Evolutionary conservation across 2,888 invertebrate genomes (phyloP), one percentile per base, ranked within the genome.

Genomic region (Limnephilus marmoratus): DNA sequence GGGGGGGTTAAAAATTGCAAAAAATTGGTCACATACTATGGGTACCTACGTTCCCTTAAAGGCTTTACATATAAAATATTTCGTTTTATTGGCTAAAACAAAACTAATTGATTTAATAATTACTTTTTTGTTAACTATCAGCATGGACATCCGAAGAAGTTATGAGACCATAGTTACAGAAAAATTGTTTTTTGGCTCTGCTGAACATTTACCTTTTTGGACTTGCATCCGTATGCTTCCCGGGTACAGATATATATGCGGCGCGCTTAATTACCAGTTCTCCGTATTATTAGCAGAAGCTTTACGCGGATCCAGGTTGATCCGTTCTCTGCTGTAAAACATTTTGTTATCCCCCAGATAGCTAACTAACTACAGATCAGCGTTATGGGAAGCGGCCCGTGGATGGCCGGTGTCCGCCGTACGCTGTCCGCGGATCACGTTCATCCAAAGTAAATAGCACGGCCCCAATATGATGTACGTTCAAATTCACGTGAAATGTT

Each of bases 401-500:
- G 82, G 13, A 29, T 68, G 68, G 4, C 68, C 24, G 68, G 68
- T 68, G n/a, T 18, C n/a, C 24, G 68, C 24, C 7, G n/a, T 1
- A 9, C n/a, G n/a, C 68, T 18, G n/a, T 18, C 49, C 29, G 83
- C 18, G 45, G 85, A 45, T 45, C 85, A 85, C 85, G 85, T 86
- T 86, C 85, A n/a, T 85, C 41, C 49, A 86, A 45, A 86, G 29
- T 49, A 86, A 86, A 86, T 41, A 86, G 7, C 29, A 29, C n/a
- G 29, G 41, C n/a, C 29, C 41, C 13, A 29, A 49, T 86, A 9
- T 86, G 45, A 86, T 41, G 18, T 45, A 15, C 85, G 41, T 83
- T 83, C 85, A 86, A 45, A 45, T 86, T 86, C 85, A 37, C 45
- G 85, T 41, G 85, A 86, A 86, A 86, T 45, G 41, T 83, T 83